Evolutionary conservation across 2,888 invertebrate genomes (phyloP), one percentile per base, ranked within the genome.

Genomic region (Fragum whitleyi): DNA sequence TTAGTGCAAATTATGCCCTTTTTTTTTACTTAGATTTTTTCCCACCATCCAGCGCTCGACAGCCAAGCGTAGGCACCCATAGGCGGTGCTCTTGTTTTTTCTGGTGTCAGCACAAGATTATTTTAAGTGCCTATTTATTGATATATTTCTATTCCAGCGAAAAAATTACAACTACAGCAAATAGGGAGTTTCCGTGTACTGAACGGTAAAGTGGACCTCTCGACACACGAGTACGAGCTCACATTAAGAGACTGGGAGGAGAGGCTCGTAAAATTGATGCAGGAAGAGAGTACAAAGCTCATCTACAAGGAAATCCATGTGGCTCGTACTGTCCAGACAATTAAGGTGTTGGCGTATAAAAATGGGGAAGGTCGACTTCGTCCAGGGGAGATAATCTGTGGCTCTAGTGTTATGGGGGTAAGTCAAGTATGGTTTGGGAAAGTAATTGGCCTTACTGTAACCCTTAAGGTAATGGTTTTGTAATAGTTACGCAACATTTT

Each of bases 151-250:
- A 53, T 74, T 85, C 21, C 83, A 90, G 90, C 91, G 39, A 91
- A 90, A 68, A 90, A 88, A 74, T 78, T 89, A 55, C 88, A 88
- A 70, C 83, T 93, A 69, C 90, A 90, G 77, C 92, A 92, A 79
- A 88, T 90, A 32, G 94, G 94, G 55, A 93, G 93, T 83, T 93
- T 94, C 88, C 90, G 91, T 70, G 91, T 92, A 47, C 85, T 94
- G 67, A 93, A 93, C 85, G 93, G 93, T n/a, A 94, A 94, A 80
- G 93, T 94, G 26, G 93, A 93, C 80, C 86, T 94, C 74, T 92
- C 93, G 0, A 91, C 92, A 14, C 89, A 90, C 70, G 94, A 94
- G 86, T 94, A 93, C 16, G 90, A 90, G 67, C 87, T 92, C 32
- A 93, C 93, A 0, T 85, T 94, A 23, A 81, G 85, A 51, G 86